phyloP scores from a whole-genome alignment of 1,140 invertebrate genomes.

The Battus philenor region DNA sequence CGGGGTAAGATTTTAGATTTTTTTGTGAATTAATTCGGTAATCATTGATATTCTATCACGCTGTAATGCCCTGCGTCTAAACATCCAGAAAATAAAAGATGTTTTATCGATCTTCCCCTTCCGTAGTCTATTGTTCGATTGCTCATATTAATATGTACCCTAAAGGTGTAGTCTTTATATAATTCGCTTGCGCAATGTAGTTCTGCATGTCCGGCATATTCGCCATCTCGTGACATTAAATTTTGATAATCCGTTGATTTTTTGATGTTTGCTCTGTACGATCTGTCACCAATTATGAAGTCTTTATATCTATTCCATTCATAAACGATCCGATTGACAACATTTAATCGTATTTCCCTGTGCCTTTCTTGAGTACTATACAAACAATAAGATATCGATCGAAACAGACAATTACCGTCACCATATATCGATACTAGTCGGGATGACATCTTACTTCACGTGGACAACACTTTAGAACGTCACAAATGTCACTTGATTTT shows the following conservation, averaged over 20 bases:
- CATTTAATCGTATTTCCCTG: slow-evolving; percentile 43
- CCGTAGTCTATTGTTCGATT: slow-evolving; percentile 55
- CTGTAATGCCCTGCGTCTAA: slow-evolving; percentile 60
- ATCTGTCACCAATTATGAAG: slow-evolving; percentile 58
- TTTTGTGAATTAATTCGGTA: too few species aligned
- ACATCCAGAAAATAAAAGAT: slow-evolving; percentile 55
- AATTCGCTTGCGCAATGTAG: slow-evolving; percentile 53
- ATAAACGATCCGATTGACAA: slow-evolving; percentile 44
- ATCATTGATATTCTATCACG: slow-evolving; percentile 45
- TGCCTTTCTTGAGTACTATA: slow-evolving; percentile 56
- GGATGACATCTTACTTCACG: slow-evolving; percentile 37
- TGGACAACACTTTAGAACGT: too few species aligned
- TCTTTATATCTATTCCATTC: slow-evolving; percentile 60
- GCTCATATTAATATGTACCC: slow-evolving; percentile 46
- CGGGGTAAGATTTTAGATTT: too few species aligned
- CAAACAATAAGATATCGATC: slow-evolving; percentile 56
- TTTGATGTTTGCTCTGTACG: slow-evolving; percentile 40
- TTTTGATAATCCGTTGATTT: slow-evolving; percentile 35
- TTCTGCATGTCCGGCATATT: slow-evolving; percentile 61
- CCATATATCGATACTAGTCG: slow-evolving; percentile 48
- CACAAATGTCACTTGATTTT: too few species aligned
- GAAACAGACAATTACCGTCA: slow-evolving; percentile 62
- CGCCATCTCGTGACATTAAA: slow-evolving; percentile 51
- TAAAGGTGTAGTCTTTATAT: slow-evolving; percentile 47
- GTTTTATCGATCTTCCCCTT: slow-evolving; percentile 36